Evolutionary conservation across 2,888 invertebrate species (phyloP), one percentile per base, ranked within the genome.

Genomic region (Ophioninae sp.): DNA sequence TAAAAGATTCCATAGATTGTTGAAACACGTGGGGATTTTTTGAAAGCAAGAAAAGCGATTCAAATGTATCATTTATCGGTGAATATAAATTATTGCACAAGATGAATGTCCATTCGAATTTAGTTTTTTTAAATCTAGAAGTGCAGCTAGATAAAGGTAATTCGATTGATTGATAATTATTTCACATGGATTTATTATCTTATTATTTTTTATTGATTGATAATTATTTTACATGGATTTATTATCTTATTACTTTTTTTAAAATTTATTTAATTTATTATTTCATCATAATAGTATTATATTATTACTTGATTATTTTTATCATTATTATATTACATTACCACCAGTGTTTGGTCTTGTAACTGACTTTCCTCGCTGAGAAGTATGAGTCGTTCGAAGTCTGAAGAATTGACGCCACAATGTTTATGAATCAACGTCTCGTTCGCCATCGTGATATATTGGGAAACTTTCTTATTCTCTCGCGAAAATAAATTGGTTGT

Each of bases 401-500:
- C 21, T 37, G 6, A 50, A 6, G 10, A 37, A 20, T 57, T 56
- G 5, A 30, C 20, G 57, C 20, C 37, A 30, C 57, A 56, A 70
- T 70, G 21, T 72, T 69, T 50, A 50, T 50, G 30, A n/a, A 69
- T 56, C 17, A 69, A 21, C 6, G 41, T 68, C 21, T 23, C 68
- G 7, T 17, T 69, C 7, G 23, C 23, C 56, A n/a, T 30, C 23
- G 20, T 39, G 5, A 72, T n/a, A 20, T 39, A 6, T 65, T 23
- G 3, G 39, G 6, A 72, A 72, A 2, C 21, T 21, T 41, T 37
- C 17, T 50, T 50, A 61, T 21, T 7, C 41, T 37, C 39, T 72
- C 23, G 21, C 7, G 70, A 72, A 72, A 39, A 59, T 59, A 21
- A 73, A 61, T 61, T 39, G 41, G 20, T 61, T 73, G 41, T 44